These are phyloP conservation scores for Euthynnus affinis DNA, from an alignment of 2,797 vertebrate genomes.

Conservation along the genomic window DNA sequence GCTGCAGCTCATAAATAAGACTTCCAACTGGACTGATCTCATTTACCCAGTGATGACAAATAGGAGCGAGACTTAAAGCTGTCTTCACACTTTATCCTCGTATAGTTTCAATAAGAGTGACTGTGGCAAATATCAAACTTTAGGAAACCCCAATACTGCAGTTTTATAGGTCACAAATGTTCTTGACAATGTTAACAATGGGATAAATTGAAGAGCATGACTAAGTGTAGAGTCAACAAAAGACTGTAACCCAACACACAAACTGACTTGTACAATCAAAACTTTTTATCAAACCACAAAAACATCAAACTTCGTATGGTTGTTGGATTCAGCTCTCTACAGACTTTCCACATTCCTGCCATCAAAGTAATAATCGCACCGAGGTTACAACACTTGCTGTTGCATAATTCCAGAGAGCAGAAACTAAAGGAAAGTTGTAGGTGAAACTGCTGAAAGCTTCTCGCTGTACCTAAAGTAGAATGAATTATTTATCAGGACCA, in stretches of 20 bases:
- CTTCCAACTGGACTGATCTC: neutral
- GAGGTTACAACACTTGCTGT: slow-evolving; percentile 13
- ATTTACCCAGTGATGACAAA: neutral
- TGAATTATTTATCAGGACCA: slow-evolving; percentile 24
- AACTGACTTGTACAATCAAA: slow-evolving; percentile 13
- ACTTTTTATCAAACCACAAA: slow-evolving; percentile 21
- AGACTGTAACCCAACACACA: neutral
- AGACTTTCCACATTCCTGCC: slow-evolving; percentile 18
- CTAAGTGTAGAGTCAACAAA: neutral
- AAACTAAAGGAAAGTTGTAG: slow-evolving; percentile 33
- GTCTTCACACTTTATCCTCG: neutral
- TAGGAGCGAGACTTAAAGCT: neutral
- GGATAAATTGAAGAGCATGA: neutral
- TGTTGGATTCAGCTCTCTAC: neutral
- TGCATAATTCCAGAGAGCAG: neutral
- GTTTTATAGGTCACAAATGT: neutral
- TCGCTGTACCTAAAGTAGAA: slow-evolving; percentile 6
- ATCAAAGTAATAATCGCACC: slow-evolving; percentile 37
- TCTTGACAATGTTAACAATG: neutral
- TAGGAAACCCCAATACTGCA: neutral
- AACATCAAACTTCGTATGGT: slow-evolving; percentile 1
- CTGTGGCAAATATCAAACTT: neutral
- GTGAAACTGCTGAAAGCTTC: slow-evolving; percentile 4
- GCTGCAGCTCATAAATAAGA: no score
- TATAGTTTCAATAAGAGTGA: neutral